Conservation (phyloP, 2,113 vertebrate species). For the Mesocricetus auratus region DNA sequence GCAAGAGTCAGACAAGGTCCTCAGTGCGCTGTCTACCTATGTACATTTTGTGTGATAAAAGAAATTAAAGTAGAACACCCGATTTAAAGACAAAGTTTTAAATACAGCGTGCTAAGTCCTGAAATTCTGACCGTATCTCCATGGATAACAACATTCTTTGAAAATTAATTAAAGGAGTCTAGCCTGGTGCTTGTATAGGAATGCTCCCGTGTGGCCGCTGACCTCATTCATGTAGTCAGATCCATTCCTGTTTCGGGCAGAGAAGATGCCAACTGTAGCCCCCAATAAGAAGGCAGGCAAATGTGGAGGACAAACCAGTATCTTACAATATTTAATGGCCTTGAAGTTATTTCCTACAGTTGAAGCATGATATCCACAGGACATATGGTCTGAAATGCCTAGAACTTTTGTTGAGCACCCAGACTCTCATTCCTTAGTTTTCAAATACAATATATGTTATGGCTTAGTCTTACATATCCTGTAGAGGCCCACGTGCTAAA, state of each 20-base stretch:
- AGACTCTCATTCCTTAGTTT: background rate
- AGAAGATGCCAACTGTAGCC: background rate
- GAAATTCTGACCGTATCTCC: constrained; percentile 33
- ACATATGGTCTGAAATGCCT: background rate
- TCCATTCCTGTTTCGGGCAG: constrained; percentile 23
- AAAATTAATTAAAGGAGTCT: constrained; percentile 62
- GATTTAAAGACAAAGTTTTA: constrained; percentile 57
- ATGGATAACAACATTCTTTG: constrained; percentile 56
- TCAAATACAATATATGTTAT: background rate
- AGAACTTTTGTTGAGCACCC: background rate
- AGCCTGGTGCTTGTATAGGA: background rate
- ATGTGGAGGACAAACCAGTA: background rate
- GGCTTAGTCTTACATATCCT: background rate
- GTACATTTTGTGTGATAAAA: background rate
- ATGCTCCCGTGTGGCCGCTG: background rate
- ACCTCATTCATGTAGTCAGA: constrained; percentile 38
- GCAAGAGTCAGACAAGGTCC: constrained; percentile 51
- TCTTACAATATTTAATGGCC: background rate
- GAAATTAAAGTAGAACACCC: constrained; percentile 52
- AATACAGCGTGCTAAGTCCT: background rate
- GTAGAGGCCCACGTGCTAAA: background rate
- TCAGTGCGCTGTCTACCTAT: background rate
- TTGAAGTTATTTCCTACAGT: background rate
- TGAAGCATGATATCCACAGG: background rate
- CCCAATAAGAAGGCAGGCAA: background rate